These are phyloP conservation scores for Chloroceryle amazona DNA, from an alignment of 2,797 vertebrate genomes.

Conservation along the genomic window DNA sequence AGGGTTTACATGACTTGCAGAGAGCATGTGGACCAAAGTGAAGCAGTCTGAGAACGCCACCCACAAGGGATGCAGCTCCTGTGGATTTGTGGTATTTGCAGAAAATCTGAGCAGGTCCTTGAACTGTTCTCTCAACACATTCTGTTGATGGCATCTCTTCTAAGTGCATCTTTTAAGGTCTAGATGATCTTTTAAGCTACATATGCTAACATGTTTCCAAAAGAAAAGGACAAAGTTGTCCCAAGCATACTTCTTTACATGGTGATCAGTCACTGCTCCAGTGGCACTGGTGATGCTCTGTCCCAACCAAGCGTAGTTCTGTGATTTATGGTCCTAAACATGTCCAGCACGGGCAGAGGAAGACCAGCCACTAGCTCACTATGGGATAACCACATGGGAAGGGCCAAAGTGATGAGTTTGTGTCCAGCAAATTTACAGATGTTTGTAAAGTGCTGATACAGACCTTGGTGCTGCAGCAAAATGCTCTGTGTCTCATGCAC, in stretches of 20 bases:
- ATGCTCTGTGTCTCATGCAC: background rate
- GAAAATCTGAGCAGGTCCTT: background rate
- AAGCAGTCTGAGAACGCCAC: background rate
- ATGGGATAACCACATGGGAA: background rate
- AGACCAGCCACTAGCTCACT: background rate
- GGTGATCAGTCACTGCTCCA: background rate
- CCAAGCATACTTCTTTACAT: background rate
- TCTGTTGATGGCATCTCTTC: background rate
- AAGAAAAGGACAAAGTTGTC: background rate
- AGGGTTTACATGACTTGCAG: background rate
- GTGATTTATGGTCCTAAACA: background rate
- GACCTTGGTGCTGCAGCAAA: background rate
- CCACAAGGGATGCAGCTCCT: background rate
- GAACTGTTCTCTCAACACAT: accelerated
- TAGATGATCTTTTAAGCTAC: background rate
- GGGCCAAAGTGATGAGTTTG: background rate
- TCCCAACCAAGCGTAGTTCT: background rate
- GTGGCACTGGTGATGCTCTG: background rate
- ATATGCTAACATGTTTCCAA: accelerated
- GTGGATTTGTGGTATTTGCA: background rate
- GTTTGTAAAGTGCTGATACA: background rate
- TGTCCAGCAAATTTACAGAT: background rate
- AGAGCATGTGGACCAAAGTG: background rate
- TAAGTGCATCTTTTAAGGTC: background rate
- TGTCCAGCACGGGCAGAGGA: accelerated